A percentile compares a stretch with the other conserved stretches of the same genome.
Conservation (phyloP, 2,888 invertebrate species). For the Agonopterix alstromeriana region DNA sequence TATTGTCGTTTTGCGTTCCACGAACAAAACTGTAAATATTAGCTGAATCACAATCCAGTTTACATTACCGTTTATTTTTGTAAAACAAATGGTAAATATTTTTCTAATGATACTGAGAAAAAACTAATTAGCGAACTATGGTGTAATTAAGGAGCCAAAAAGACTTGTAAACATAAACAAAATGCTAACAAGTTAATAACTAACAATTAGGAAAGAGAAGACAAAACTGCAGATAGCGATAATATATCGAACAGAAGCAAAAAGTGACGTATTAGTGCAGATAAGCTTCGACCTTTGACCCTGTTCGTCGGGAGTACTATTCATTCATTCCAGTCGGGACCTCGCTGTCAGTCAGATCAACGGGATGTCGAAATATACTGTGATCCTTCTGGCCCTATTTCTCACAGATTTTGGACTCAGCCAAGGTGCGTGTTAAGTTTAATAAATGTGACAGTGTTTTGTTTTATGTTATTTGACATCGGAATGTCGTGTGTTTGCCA, state of each 20-base stretch:
- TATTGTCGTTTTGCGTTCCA: no score
- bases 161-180: neutral
- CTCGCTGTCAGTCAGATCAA: neutral
- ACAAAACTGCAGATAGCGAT: neutral
- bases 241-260: neutral
- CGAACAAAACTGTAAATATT: no score
- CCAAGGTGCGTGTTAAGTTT: constrained; percentile 5
- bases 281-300: constrained; percentile 8
- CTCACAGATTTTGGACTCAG: constrained; percentile 2
- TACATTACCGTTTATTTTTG: no score
- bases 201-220: neutral
- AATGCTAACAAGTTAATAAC: neutral
- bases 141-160: no score
- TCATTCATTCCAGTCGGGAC: constrained; percentile 1
- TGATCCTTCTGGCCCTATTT: neutral
- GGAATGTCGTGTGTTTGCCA: neutral
- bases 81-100: no score
- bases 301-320: constrained; percentile 1
- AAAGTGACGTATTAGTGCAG: constrained; percentile 4
- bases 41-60: no score
- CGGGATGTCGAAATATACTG: constrained; percentile 4
- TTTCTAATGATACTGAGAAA: no score
- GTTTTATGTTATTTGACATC: no score
- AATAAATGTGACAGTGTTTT: no score
- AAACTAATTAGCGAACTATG: no score